These are phyloP conservation scores for Cryptotermes secundus DNA, from an alignment of 1,140 invertebrate genomes.

Conservation along the genomic window DNA sequence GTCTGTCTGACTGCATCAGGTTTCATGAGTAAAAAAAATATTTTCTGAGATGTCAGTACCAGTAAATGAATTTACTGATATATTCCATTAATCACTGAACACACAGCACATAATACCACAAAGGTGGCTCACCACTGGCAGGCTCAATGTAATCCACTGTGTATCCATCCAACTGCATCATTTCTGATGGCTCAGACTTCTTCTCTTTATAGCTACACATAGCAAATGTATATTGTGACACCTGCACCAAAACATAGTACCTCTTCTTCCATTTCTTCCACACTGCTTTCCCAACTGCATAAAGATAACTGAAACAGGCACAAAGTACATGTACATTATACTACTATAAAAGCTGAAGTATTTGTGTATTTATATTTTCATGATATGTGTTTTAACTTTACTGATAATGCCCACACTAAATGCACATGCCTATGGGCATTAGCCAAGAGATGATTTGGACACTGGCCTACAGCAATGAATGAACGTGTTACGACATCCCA, in stretches of 20 bases:
- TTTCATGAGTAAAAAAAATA: no score
- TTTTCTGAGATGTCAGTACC: not conserved
- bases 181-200: slow-evolving; percentile 98
- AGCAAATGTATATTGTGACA: slow-evolving; percentile 99
- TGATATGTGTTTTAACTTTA: no score
- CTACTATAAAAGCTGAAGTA: no score
- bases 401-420: no score
- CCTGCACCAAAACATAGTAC: slow-evolving; percentile 98
- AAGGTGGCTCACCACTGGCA: slow-evolving; percentile 66
- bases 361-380: no score
- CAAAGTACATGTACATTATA: no score
- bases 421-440: no score
- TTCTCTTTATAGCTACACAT: slow-evolving; percentile 99
- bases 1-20: not conserved
- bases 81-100: no score
- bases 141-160: slow-evolving; percentile 99
- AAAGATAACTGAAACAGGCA: slow-evolving; percentile 70
- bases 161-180: slow-evolving; percentile 99
- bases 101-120: slow-evolving; percentile 1
- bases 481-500: no score
- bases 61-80: no score
- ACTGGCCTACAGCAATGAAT: no score
- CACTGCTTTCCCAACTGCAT: slow-evolving; percentile 92
- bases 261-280: slow-evolving; percentile 99
- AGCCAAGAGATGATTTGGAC: no score